Percentiles rank a stretch among this genome's conserved stretches.
Evolutionary conservation across 2,797 vertebrate species (phyloP).

Genomic region (Agapornis canus): DNA sequence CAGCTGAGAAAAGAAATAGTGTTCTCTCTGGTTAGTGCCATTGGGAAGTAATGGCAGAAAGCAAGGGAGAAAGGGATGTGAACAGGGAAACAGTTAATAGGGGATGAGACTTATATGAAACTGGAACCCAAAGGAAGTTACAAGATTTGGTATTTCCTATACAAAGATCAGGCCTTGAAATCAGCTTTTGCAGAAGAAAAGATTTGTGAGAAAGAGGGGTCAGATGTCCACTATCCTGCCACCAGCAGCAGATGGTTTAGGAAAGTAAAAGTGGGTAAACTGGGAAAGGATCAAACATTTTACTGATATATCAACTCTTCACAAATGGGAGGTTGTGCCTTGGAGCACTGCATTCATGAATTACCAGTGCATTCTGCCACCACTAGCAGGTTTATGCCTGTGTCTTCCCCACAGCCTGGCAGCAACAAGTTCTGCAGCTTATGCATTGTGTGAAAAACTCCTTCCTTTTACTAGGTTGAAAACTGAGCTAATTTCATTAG

Average conservation of each 20-base stretch:
- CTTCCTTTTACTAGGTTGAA: conserved; percentile 2
- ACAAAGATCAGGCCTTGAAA: background rate
- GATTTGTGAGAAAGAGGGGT: background rate
- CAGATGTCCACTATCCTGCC: background rate
- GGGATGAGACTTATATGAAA: background rate
- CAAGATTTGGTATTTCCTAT: background rate
- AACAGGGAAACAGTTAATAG: background rate
- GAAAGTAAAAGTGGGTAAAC: background rate
- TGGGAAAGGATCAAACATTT: background rate
- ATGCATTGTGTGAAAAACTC: background rate
- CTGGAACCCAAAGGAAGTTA: background rate
- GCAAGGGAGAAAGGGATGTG: background rate
- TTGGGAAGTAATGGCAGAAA: background rate
- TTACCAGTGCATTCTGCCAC: background rate
- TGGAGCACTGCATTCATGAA: background rate
- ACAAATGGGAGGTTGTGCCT: background rate
- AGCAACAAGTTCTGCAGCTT: conserved; percentile 7
- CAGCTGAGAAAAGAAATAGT: background rate
- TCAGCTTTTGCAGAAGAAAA: background rate
- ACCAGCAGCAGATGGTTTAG: background rate
- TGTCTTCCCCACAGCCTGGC: background rate
- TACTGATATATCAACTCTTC: background rate
- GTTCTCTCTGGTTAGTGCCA: background rate
- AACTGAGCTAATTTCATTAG: background rate
- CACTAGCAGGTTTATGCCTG: background rate